Evolutionary conservation across 2,797 vertebrate genomes (phyloP).

Genomic region (Anguilla obscura): DNA sequence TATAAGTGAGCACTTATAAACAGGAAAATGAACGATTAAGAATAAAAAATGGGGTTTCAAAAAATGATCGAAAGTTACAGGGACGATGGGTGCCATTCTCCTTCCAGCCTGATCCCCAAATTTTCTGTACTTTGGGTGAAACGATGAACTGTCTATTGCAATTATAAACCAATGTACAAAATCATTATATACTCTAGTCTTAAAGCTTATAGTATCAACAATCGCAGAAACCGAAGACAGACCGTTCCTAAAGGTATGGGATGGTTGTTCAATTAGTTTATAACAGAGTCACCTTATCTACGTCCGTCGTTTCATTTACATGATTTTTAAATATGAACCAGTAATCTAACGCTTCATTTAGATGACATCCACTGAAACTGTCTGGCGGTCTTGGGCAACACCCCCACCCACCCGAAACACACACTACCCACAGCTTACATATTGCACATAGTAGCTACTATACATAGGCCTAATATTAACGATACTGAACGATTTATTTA

Average conservation of each 20-base stretch:
- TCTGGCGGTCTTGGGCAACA: background rate
- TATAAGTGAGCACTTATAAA: background rate
- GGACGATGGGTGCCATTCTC: background rate
- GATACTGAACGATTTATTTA: background rate
- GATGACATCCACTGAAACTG: background rate
- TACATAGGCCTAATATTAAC: background rate
- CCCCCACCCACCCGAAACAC: background rate
- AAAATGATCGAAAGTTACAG: background rate
- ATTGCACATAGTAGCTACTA: background rate
- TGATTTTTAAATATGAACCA: background rate
- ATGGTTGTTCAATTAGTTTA: background rate
- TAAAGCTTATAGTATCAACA: background rate
- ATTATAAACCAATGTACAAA: background rate
- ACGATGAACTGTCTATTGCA: background rate
- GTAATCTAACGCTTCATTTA: background rate
- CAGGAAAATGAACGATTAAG: background rate
- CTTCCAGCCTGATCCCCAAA: background rate
- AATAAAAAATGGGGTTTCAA: background rate
- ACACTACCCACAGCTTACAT: background rate
- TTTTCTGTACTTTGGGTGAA: background rate
- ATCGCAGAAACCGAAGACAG: background rate
- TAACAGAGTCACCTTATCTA: background rate
- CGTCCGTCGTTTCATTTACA: background rate
- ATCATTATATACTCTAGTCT: background rate
- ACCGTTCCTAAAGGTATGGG: background rate